Percentiles rank a stretch among this genome's conserved stretches.
These are phyloP conservation scores for Lithophane leautieri DNA, from an alignment of 2,888 invertebrate genomes.

Conservation along the genomic window DNA sequence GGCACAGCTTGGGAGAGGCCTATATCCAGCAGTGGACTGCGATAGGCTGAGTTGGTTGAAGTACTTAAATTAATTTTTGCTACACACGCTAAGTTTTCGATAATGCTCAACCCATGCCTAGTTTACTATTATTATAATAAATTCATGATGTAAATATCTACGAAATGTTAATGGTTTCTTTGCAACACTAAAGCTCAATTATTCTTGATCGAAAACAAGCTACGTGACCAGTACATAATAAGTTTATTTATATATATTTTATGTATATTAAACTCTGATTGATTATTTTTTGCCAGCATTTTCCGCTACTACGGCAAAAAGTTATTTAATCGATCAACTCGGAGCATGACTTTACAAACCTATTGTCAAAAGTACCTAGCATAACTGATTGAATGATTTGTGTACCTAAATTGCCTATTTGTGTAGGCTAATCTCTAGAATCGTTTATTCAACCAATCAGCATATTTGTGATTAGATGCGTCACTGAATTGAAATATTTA, in stretches of 20 bases:
- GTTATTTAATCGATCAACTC: slow-evolving; percentile 35
- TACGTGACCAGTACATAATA: slow-evolving; percentile 1
- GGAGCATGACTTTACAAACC: slow-evolving; percentile 30
- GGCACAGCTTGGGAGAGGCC: too few relatives aligned
- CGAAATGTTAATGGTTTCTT: slow-evolving; percentile 18
- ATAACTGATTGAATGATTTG: slow-evolving; percentile 44
- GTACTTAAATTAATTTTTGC: background rate
- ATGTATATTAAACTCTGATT: slow-evolving; percentile 22
- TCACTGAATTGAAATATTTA: slow-evolving; percentile 19
- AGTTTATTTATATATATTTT: slow-evolving; percentile 9
- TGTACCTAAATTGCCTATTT: slow-evolving; percentile 36
- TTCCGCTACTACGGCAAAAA: slow-evolving; percentile 12
- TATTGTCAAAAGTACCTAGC: slow-evolving; percentile 32
- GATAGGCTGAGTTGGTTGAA: too few relatives aligned
- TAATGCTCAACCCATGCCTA: background rate
- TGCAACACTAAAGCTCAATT: slow-evolving; percentile 11
- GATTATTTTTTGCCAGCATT: slow-evolving; percentile 39
- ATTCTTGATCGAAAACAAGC: slow-evolving; percentile 5
- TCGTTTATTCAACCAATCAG: slow-evolving; percentile 38
- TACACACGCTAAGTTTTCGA: background rate
- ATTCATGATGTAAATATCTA: background rate
- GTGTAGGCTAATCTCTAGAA: slow-evolving; percentile 30
- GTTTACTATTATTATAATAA: background rate
- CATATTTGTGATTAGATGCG: slow-evolving; percentile 17
- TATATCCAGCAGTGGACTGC: too few relatives aligned